These are phyloP conservation scores for Mya arenaria DNA, from an alignment of 1,140 invertebrate genomes.

Conservation along the genomic window DNA sequence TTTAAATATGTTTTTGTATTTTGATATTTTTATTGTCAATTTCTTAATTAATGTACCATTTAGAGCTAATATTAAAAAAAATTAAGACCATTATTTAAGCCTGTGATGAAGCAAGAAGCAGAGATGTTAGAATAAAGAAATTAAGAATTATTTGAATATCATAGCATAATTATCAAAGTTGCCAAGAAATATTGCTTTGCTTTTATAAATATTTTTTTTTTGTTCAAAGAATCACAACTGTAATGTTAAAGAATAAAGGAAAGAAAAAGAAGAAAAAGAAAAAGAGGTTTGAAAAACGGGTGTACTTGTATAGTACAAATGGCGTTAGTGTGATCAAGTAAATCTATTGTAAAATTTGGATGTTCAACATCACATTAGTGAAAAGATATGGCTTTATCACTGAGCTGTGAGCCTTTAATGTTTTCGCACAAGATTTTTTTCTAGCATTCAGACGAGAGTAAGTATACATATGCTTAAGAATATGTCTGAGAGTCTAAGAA, in stretches of 20 bases:
- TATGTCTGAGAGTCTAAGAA: too few species aligned
- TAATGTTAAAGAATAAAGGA: conserved; percentile 41
- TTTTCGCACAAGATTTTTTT: too few species aligned
- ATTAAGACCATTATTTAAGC: background rate
- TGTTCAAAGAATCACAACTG: conserved; percentile 35
- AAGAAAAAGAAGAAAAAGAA: conserved; percentile 49
- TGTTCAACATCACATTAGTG: too few species aligned
- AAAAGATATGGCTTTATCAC: too few species aligned
- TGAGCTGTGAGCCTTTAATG: too few species aligned
- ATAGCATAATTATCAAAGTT: background rate
- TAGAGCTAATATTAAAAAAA: background rate
- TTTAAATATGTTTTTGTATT: background rate
- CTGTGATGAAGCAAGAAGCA: background rate
- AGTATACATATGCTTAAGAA: too few species aligned
- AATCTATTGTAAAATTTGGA: too few species aligned
- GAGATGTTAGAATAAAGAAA: background rate
- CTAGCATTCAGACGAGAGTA: too few species aligned
- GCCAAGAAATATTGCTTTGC: background rate
- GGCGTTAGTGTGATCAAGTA: too few species aligned
- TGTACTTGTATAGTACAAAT: too few species aligned
- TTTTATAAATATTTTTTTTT: conserved; percentile 22
- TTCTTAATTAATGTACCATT: background rate
- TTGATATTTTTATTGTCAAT: background rate
- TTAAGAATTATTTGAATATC: background rate
- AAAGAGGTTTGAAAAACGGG: too few species aligned